Conservation (phyloP, 1,140 invertebrate genomes). For the Lepidotrigona ventralis region DNA sequence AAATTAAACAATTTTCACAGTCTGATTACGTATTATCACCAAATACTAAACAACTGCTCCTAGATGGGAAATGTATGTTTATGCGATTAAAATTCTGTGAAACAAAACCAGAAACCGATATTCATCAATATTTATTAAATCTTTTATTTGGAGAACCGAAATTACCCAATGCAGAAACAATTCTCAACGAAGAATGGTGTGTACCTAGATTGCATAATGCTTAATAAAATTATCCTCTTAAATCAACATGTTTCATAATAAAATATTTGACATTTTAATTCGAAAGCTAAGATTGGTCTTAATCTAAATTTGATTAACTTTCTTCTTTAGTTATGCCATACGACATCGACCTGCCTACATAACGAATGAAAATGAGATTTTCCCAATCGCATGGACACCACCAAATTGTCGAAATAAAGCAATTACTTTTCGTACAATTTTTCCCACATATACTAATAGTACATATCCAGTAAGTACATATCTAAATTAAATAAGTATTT, state of each 20-base stretch:
- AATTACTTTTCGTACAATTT: slow-evolving; percentile 70
- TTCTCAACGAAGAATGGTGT: slow-evolving; percentile 71
- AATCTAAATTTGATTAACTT: not conserved
- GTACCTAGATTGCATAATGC: not conserved
- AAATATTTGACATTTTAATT: not conserved
- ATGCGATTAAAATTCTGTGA: slow-evolving; percentile 71
- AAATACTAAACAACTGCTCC: slow-evolving; percentile 67
- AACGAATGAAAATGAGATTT: slow-evolving; percentile 64
- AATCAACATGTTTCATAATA: not conserved
- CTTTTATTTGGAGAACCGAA: slow-evolving; percentile 70
- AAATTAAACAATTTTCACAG: slow-evolving; percentile 51
- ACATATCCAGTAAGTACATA: slow-evolving; percentile 74
- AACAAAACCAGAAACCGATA: slow-evolving; percentile 61
- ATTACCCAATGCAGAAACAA: slow-evolving; percentile 59
- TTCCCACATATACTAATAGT: slow-evolving; percentile 71
- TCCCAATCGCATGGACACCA: slow-evolving; percentile 74
- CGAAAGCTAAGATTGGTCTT: not conserved
- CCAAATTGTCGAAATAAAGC: slow-evolving; percentile 75
- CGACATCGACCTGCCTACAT: slow-evolving; percentile 69
- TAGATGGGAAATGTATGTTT: slow-evolving; percentile 74
- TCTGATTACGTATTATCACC: slow-evolving; percentile 68
- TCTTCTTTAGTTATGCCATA: slow-evolving; percentile 66
- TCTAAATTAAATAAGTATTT: slow-evolving; percentile 20
- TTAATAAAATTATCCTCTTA: not conserved
- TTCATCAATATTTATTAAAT: slow-evolving; percentile 70